Conservation (phyloP, 2,113 vertebrate genomes). For the Nycticorax nycticorax region DNA sequence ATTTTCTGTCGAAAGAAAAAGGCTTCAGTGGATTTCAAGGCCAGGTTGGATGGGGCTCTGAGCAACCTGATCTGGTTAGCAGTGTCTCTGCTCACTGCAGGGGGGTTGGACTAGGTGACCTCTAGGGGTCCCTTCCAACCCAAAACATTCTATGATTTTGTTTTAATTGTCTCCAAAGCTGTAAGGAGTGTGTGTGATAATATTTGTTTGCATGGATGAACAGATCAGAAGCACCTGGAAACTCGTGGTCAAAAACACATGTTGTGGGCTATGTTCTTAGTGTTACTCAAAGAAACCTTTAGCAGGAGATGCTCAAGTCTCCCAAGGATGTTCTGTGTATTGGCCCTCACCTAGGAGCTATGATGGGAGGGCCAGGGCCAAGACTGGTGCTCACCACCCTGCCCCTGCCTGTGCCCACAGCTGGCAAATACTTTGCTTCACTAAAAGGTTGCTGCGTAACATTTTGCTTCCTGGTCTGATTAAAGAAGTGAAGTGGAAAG, state of each 20-base stretch:
- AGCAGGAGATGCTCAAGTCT: not conserved
- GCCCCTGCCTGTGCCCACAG: rapidly evolving
- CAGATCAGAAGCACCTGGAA: not conserved
- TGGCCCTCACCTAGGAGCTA: not conserved
- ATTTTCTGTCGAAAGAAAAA: not conserved
- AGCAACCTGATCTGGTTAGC: too few relatives aligned
- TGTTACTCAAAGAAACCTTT: not conserved
- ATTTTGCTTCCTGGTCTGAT: not conserved
- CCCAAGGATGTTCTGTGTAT: not conserved
- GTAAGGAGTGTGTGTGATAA: not conserved
- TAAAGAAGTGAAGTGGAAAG: not conserved
- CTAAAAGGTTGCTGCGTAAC: not conserved
- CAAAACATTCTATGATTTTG: not conserved
- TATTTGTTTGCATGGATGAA: not conserved
- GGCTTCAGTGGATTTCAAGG: not conserved
- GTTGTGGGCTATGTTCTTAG: not conserved
- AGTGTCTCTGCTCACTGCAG: too few relatives aligned
- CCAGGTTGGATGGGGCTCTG: too few relatives aligned
- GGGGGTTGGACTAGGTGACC: too few relatives aligned
- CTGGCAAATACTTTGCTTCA: not conserved
- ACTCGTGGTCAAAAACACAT: not conserved
- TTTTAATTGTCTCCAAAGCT: not conserved
- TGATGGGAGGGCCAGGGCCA: rapidly evolving
- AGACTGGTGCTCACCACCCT: not conserved
- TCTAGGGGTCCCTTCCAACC: too few relatives aligned